A percentile compares a stretch with the other conserved stretches of the same genome.
Evolutionary conservation across 2,797 vertebrate genomes (phyloP).

Genomic region (Acrossocheilus fasciatus): DNA sequence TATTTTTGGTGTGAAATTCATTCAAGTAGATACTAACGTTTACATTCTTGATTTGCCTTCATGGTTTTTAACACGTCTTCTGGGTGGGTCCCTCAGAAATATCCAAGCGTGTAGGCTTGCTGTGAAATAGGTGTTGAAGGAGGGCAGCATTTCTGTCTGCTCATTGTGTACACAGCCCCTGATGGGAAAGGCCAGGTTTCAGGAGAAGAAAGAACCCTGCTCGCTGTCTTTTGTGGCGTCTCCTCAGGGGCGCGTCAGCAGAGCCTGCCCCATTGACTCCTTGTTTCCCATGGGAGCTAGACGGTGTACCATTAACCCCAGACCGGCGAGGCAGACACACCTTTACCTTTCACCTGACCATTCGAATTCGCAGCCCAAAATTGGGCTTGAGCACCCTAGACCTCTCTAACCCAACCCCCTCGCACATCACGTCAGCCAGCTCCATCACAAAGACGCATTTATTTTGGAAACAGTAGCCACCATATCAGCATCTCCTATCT

Average conservation of each 20-base stretch:
- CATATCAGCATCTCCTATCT: constrained; percentile 53
- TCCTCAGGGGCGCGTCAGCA: constrained; percentile 59
- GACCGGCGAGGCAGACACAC: constrained; percentile 48
- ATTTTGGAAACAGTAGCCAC: constrained; percentile 58
- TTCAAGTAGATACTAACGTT: not conserved
- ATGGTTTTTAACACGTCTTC: not conserved
- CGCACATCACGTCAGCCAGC: constrained; percentile 19
- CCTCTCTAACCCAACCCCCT: constrained; percentile 40
- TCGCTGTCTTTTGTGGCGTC: constrained; percentile 59
- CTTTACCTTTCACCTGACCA: constrained; percentile 58
- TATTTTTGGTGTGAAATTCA: not conserved
- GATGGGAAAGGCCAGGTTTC: constrained; percentile 63
- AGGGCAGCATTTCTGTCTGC: constrained; percentile 55
- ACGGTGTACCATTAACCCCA: constrained; percentile 59
- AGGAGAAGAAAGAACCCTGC: constrained; percentile 57
- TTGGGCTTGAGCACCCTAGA: constrained; percentile 30
- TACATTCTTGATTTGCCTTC: not conserved
- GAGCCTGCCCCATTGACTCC: constrained; percentile 56
- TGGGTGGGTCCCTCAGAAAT: constrained; percentile 45
- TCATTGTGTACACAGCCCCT: constrained; percentile 58
- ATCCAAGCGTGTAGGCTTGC: constrained; percentile 41
- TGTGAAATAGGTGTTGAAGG: constrained; percentile 55
- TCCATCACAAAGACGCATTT: constrained; percentile 51
- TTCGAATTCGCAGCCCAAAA: constrained; percentile 47
- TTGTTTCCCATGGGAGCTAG: constrained; percentile 59